Evolutionary conservation across 2,888 invertebrate species (phyloP).

Genomic region (Phortica okadai): DNA sequence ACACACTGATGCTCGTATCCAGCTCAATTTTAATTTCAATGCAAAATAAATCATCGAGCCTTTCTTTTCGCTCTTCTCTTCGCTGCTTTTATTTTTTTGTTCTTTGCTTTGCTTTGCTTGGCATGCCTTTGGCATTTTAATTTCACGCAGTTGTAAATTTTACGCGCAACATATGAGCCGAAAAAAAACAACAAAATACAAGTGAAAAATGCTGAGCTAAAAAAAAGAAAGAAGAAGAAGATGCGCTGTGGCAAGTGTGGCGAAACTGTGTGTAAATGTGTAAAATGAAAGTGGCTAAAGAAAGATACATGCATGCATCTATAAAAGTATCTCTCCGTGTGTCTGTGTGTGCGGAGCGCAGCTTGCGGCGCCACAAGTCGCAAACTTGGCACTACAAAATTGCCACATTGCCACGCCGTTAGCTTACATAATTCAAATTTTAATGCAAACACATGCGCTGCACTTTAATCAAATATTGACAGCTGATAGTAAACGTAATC

Average conservation of each 20-base stretch:
- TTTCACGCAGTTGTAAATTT: slow-evolving; percentile 28
- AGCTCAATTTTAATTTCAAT: slow-evolving; percentile 23
- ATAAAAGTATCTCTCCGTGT: background rate
- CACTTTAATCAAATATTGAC: slow-evolving; percentile 47
- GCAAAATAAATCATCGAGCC: slow-evolving; percentile 12
- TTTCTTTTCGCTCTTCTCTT: background rate
- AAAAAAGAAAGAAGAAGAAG: background rate
- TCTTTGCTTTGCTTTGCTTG: slow-evolving; percentile 13
- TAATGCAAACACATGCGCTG: slow-evolving; percentile 13
- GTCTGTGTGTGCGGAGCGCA: too few species aligned
- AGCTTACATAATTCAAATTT: background rate
- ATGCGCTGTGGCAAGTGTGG: background rate
- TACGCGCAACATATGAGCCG: slow-evolving; percentile 22
- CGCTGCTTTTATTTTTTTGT: background rate
- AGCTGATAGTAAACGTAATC: slow-evolving; percentile 31
- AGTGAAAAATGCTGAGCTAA: background rate
- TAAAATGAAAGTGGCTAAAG: background rate
- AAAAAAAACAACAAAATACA: background rate
- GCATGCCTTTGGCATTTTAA: slow-evolving; percentile 27
- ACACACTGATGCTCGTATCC: background rate
- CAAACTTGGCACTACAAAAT: background rate
- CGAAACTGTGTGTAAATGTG: background rate
- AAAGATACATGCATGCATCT: background rate
- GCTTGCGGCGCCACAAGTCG: background rate
- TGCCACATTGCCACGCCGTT: background rate